Evolutionary conservation across 2,888 invertebrate species (phyloP).

Genomic region (Nephrotoma flavescens): DNA sequence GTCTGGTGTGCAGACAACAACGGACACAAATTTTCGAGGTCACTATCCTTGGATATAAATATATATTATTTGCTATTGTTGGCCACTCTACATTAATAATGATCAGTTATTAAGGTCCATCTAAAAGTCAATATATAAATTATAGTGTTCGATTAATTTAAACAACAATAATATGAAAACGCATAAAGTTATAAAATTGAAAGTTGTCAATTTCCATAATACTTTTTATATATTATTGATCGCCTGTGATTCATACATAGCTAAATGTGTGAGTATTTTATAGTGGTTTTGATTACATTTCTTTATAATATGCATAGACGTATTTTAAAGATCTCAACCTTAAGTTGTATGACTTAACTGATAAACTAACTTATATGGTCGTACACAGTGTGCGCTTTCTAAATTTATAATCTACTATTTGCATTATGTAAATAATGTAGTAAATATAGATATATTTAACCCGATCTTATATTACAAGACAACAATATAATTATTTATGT

Average conservation of each 20-base stretch:
- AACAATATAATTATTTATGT: background rate
- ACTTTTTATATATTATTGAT: background rate
- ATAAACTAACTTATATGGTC: background rate
- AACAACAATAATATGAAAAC: background rate
- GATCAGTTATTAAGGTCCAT: background rate
- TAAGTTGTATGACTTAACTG: background rate
- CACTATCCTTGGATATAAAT: background rate
- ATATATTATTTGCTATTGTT: background rate
- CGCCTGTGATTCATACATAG: background rate
- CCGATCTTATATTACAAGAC: background rate
- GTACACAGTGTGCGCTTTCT: background rate
- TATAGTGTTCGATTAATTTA: background rate
- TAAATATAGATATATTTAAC: background rate
- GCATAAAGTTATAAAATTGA: background rate
- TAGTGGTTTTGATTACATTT: background rate
- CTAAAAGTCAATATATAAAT: background rate
- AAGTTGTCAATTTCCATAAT: background rate
- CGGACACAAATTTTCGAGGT: background rate
- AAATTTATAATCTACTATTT: background rate
- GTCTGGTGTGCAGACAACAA: background rate
- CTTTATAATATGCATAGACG: background rate
- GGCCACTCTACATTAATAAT: background rate
- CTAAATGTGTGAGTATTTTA: background rate
- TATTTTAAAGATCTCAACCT: background rate
- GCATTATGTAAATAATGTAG: background rate